These are phyloP conservation scores for Rhagium mordax DNA, from an alignment of 2,888 invertebrate genomes.

Conservation along the genomic window DNA sequence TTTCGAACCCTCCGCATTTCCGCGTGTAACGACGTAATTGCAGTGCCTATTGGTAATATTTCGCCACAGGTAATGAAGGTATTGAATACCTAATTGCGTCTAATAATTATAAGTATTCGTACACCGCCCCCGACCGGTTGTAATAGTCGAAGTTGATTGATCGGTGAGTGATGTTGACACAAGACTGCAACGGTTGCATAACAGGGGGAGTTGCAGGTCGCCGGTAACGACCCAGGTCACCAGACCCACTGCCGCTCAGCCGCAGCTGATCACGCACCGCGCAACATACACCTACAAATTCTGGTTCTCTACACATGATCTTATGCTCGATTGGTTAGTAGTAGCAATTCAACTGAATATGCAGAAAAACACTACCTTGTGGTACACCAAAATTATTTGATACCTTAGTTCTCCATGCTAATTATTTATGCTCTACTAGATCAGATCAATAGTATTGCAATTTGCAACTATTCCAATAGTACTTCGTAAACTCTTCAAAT, in stretches of 20 bases:
- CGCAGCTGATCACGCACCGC: conserved; percentile 65
- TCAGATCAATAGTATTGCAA: too few species aligned
- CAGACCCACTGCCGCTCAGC: conserved; percentile 60
- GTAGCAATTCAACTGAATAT: conserved; percentile 50
- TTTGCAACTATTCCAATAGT: too few species aligned
- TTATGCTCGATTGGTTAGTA: conserved; percentile 55
- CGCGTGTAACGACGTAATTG: conserved; percentile 39
- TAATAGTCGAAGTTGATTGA: conserved; percentile 49
- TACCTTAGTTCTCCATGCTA: too few species aligned
- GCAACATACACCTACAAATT: conserved; percentile 54
- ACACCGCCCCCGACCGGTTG: conserved; percentile 40
- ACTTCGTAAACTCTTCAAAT: too few species aligned
- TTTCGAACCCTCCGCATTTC: conserved; percentile 30
- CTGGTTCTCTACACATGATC: conserved; percentile 55
- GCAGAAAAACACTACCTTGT: conserved; percentile 38
- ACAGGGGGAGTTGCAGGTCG: conserved; percentile 63
- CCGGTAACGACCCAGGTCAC: conserved; percentile 64
- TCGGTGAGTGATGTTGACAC: conserved; percentile 61
- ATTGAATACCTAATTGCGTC: conserved; percentile 46
- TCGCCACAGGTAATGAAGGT: conserved; percentile 47
- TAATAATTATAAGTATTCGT: conserved; percentile 43
- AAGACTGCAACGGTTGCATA: conserved; percentile 63
- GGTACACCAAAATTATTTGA: too few species aligned
- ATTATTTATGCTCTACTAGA: too few species aligned
- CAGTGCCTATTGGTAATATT: conserved; percentile 42